phyloP scores from a whole-genome alignment of 2,888 invertebrate species.

The Stomorhina lunata region DNA sequence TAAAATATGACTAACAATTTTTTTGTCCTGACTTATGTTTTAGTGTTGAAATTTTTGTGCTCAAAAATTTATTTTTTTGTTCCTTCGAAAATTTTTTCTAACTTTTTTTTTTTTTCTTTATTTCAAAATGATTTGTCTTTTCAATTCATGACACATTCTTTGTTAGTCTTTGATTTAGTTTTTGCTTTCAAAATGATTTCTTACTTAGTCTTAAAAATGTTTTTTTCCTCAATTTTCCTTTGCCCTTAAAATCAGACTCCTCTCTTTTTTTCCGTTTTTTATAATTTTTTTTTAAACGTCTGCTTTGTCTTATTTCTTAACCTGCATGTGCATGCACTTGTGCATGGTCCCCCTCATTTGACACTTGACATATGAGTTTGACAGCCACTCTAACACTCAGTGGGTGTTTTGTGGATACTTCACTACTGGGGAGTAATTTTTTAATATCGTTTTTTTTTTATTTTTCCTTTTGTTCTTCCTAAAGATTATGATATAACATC shows the following conservation, averaged over 20 bases:
- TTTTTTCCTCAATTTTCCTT: slow-evolving; percentile 13
- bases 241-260: background rate
- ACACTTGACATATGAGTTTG: slow-evolving; percentile 70
- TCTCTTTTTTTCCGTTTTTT: background rate
- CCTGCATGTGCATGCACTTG: slow-evolving; percentile 36
- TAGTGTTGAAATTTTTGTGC: slow-evolving; percentile 8
- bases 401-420: slow-evolving; percentile 43
- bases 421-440: background rate
- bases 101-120: slow-evolving; percentile 46
- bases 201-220: background rate
- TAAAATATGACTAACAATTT: slow-evolving; percentile 27
- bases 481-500: background rate
- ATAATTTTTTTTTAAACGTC: background rate
- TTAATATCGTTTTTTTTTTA: too few species aligned
- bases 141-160: slow-evolving; percentile 69
- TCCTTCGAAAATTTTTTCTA: background rate
- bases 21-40: slow-evolving; percentile 2
- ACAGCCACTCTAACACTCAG: slow-evolving; percentile 56
- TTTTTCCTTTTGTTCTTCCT: background rate
- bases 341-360: slow-evolving; percentile 58
- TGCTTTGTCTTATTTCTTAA: slow-evolving; percentile 23
- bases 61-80: background rate
- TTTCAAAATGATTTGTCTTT: slow-evolving; percentile 67
- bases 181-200: background rate
- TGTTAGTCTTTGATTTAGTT: slow-evolving; percentile 46